These are phyloP conservation scores for Oryzias curvinotus DNA, from an alignment of 2,113 vertebrate species.

Conservation along the genomic window DNA sequence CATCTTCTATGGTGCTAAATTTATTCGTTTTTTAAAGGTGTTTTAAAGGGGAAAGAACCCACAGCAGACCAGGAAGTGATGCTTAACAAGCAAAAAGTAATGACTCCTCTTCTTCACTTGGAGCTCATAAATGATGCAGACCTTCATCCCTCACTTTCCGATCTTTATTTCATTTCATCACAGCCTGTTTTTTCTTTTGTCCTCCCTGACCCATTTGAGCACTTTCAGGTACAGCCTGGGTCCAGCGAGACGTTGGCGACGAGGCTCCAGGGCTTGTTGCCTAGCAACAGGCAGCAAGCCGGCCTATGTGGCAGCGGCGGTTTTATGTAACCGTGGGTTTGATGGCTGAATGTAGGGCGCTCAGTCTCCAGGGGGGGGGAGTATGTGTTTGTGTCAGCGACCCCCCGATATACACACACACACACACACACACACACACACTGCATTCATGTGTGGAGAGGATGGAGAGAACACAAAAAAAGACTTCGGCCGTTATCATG, in stretches of 20 bases:
- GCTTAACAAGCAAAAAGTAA: not conserved
- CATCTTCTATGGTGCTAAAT: no score
- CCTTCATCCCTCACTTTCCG: not conserved
- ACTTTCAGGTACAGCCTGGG: constrained; percentile 45
- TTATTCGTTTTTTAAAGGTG: no score
- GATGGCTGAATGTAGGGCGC: constrained; percentile 65
- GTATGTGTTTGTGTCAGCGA: constrained; percentile 19
- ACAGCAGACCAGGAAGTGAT: not conserved
- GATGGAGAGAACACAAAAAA: constrained; percentile 1
- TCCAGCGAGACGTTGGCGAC: constrained; percentile 24
- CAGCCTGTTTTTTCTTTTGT: constrained; percentile 25
- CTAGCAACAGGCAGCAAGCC: constrained; percentile 66
- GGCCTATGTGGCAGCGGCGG: constrained; percentile 30
- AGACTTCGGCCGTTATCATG: not conserved
- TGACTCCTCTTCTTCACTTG: not conserved
- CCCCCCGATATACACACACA: not conserved
- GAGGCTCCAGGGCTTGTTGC: constrained; percentile 66
- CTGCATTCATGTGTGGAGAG: not conserved
- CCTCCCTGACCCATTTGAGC: constrained; percentile 52
- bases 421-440: not conserved
- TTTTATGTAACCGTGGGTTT: constrained; percentile 61
- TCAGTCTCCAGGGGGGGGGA: constrained; percentile 26
- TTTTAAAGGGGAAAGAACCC: not conserved
- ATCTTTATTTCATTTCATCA: no score
- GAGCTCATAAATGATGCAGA: not conserved